Percentiles rank a stretch among this genome's conserved stretches.
These are phyloP conservation scores for Mesorhabditis belari DNA, from an alignment of 2,888 invertebrate genomes.

Conservation along the genomic window DNA sequence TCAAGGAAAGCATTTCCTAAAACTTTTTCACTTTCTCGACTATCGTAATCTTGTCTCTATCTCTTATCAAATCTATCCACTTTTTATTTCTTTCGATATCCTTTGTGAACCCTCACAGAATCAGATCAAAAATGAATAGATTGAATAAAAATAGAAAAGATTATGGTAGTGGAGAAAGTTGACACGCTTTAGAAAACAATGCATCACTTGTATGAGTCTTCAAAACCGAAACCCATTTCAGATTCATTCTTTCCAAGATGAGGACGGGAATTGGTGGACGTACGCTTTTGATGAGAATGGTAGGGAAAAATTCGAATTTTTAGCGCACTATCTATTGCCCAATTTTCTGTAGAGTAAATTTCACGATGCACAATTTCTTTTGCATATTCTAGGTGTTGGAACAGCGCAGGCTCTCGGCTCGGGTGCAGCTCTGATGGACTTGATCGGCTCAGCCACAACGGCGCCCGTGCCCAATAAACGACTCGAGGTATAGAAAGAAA, in stretches of 20 bases:
- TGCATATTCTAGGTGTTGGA: constrained; percentile 28
- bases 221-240: no score
- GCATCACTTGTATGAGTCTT: no score
- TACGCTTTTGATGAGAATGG: constrained; percentile 78
- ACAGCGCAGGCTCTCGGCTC: constrained; percentile 48
- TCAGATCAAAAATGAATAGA: not conserved
- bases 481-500: not conserved
- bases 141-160: not conserved
- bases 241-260: constrained; percentile 50
- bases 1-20: constrained; percentile 58
- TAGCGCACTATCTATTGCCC: not conserved
- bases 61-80: no score
- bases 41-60: no score
- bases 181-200: no score
- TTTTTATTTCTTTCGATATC: no score
- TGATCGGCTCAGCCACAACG: constrained; percentile 14
- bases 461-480: constrained; percentile 1
- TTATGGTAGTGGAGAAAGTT: no score
- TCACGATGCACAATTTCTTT: not conserved
- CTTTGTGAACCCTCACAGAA: no score
- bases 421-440: constrained; percentile 23
- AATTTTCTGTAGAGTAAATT: not conserved
- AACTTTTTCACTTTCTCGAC: no score
- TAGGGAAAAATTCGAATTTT: not conserved
- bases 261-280: constrained; percentile 69